Conservation (phyloP, 1,140 invertebrate species). For the Hylyphantes graminicola region DNA sequence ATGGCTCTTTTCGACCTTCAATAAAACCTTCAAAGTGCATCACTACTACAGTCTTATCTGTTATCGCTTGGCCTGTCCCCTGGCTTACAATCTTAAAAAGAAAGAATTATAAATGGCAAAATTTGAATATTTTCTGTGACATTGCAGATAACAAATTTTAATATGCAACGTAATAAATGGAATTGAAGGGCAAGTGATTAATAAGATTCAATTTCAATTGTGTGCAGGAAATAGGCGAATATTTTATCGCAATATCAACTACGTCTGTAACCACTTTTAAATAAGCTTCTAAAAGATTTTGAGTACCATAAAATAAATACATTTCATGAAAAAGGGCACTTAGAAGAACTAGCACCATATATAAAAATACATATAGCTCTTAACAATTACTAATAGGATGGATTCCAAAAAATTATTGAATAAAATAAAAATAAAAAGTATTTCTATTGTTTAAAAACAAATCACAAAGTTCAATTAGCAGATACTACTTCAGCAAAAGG, state of each 20-base stretch:
- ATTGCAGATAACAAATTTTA: neutral
- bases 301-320: too few species aligned
- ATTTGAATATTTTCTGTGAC: neutral
- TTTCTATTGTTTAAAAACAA: too few species aligned
- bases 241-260: neutral
- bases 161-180: too few species aligned
- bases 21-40: constrained; percentile 79
- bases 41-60: constrained; percentile 71
- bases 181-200: neutral
- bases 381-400: too few species aligned
- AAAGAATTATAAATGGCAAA: neutral
- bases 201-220: neutral
- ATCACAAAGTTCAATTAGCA: too few species aligned
- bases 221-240: neutral
- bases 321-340: too few species aligned
- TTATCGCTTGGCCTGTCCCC: constrained; percentile 74
- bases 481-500: too few species aligned
- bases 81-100: constrained; percentile 64
- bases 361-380: too few species aligned
- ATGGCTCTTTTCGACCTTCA: constrained; percentile 78
- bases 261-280: neutral
- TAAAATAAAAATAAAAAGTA: too few species aligned
- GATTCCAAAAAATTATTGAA: too few species aligned
- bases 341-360: too few species aligned
- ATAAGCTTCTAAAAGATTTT: neutral